Evolutionary conservation across 2,113 vertebrate species (phyloP).

Genomic region (Nothoprocta pentlandii): DNA sequence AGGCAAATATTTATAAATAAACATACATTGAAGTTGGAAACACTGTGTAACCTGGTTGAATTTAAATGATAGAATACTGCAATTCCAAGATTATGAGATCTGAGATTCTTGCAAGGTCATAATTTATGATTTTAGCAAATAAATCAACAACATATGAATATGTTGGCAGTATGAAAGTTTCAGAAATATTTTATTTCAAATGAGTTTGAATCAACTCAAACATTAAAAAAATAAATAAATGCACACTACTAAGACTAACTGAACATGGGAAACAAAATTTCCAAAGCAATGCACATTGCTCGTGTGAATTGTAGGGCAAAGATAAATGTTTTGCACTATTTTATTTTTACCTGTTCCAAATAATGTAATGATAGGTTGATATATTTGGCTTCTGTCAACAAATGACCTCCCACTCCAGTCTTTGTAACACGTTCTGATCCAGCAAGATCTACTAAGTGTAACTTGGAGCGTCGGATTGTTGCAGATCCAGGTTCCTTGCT

Average conservation of each 20-base stretch:
- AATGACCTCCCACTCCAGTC: constrained; percentile 88
- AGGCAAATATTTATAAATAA: background rate
- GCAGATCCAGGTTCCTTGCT: constrained; percentile 91
- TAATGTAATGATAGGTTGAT: constrained; percentile 96
- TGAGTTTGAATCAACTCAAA: background rate
- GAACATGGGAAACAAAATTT: background rate
- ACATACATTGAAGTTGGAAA: background rate
- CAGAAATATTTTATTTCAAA: background rate
- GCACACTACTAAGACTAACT: background rate
- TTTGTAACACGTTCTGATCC: constrained; percentile 95
- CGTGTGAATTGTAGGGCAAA: background rate
- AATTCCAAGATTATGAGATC: background rate
- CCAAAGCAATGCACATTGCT: background rate
- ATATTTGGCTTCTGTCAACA: constrained; percentile 95
- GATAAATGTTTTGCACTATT: background rate
- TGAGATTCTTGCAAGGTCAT: background rate
- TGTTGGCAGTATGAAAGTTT: background rate
- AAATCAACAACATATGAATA: background rate
- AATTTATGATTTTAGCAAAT: background rate
- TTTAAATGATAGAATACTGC: background rate
- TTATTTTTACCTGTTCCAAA: constrained; percentile 90
- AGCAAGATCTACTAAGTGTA: constrained; percentile 96
- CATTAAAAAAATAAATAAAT: background rate
- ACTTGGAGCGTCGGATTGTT: constrained; percentile 86
- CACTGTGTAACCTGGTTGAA: background rate